Evolutionary conservation across 2,113 vertebrate genomes (phyloP).

Genomic region (Myanophis thanlyinensis): DNA sequence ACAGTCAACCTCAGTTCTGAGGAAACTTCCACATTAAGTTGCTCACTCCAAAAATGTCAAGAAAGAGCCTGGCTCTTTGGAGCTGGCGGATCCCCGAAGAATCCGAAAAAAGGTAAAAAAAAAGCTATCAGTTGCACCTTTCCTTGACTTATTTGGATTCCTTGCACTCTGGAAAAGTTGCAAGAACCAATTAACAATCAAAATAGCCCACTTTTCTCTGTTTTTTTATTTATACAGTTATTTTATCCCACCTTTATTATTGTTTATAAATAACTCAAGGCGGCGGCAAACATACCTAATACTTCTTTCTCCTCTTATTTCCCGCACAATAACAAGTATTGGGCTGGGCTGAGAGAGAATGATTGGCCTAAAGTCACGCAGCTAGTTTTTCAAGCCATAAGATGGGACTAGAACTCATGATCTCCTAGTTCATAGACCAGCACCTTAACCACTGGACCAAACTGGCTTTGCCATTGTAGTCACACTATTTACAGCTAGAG

Average conservation of each 20-base stretch:
- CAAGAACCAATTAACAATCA: not conserved
- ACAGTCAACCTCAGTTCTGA: not conserved
- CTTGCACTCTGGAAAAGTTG: not conserved
- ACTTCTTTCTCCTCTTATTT: not conserved
- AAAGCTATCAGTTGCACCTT: not conserved
- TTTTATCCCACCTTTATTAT: not conserved
- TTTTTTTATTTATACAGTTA: not conserved
- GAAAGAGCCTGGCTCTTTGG: not conserved
- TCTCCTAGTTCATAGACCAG: not conserved
- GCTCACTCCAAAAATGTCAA: not conserved
- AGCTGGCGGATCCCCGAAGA: not conserved
- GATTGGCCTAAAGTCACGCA: not conserved
- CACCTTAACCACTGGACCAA: not conserved
- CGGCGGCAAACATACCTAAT: not conserved
- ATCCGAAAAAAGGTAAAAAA: not conserved
- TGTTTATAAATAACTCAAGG: not conserved
- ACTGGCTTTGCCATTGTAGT: not conserved
- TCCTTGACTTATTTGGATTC: not conserved
- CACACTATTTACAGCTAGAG: not conserved
- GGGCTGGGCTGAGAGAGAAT: not conserved
- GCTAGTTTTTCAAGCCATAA: not conserved
- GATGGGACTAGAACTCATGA: not conserved
- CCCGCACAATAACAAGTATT: not conserved
- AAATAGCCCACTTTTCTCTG: not conserved
- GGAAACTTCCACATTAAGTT: not conserved